Evolutionary conservation across 2,113 vertebrate genomes (phyloP), one percentile per base, ranked within the genome.

Genomic region (Oreochromis aureus): DNA sequence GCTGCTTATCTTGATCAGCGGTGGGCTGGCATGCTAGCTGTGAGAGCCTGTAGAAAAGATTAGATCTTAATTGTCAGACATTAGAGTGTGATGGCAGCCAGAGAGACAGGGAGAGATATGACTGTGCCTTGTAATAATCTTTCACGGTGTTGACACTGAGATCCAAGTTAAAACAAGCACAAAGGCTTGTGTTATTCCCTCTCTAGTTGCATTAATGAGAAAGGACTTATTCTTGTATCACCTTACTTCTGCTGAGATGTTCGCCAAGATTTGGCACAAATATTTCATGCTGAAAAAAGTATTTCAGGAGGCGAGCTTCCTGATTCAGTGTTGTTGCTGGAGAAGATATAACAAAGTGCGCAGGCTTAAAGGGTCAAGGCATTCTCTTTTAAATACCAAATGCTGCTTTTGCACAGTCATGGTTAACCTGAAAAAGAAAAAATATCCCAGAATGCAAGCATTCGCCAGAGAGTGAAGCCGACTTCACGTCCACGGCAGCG

Each of bases 51-150:
- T 80, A 87, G 88, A 87, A 69, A 48, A 91, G 90, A 93, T 94
- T 90, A 92, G 69, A 94, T 94, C 91, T 92, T 94, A 93, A 94
- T 93, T 95, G 89, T 91, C 83, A 89, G 88, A 92, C 85, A 93
- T 94, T 89, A 93, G 36, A 83, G 88, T 36, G 81, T 19, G 83
- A 91, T 87, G 88, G 87, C 81, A 93, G 87, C 78, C 89, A 63
- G 81, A 80, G 90, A 87, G 81, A 83, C 80, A 7, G 48, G 15
- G 12, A 81, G 87, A 89, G 84, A 91, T 76, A 80, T 81, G 6
- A 61, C 83, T 76, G 86, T 36, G 91, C 89, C 85, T 87, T 76
- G 85, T 91, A 87, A 92, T 88, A 87, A 90, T 87, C 80, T 59
- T 83, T 88, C 32, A 19, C 53, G 81, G 81, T 82, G 81, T 39